Base-by-base conservation (phyloP, 1,140 invertebrate species). In the Kradibia gibbosae region DNA sequence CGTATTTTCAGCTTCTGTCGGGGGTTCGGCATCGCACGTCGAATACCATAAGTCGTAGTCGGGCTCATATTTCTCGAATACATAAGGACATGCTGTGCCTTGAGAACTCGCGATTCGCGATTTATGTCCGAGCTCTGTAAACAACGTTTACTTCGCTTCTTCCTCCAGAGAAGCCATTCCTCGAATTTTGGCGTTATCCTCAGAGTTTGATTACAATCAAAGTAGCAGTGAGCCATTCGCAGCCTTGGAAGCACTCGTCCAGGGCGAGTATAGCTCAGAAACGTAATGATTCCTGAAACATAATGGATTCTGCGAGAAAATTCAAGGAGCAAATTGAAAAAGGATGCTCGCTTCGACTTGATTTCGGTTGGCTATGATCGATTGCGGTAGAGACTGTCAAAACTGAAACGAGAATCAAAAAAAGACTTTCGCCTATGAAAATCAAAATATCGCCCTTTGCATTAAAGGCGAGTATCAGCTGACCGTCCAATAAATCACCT, bases 1-100 rank as follows among this genome's bases (percentile, higher is more conserved):
- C 42, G 67, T 60, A 71, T 79, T 72, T 72, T 31, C 48, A 25
- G 36, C 67, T 70, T 70, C 45, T 39, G 48, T 50, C 22, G 45
- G 31, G 50, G 3, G 22, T 4, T 1, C 67, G 34, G 25, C 70
- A 28, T 71, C 39, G 7, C 25, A 10, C 25, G n/a, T 5, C 10
- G 42, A 48, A 53, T 53, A 73, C 71, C 28, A 22, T 22, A 15
- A 55, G 28, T 72, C 42, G 22, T n/a, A 31, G n/a, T 72, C 42
- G 25, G 45, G 25, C 48, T 28, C 22, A 70, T 42, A 45, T 70
- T 45, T 42, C n/a, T 45, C 67, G 22, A n/a, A 3, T 70, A 15
- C 22, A 17, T 39, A n/a, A 25, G 5, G 8, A 70, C 36, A 25
- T 8, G 25, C 8, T 28, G n/a, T 48, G 17, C 62, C 4, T 17